Evolutionary conservation across 2,797 vertebrate genomes (phyloP), one percentile per base, ranked within the genome.

Genomic region (Periparus ater): DNA sequence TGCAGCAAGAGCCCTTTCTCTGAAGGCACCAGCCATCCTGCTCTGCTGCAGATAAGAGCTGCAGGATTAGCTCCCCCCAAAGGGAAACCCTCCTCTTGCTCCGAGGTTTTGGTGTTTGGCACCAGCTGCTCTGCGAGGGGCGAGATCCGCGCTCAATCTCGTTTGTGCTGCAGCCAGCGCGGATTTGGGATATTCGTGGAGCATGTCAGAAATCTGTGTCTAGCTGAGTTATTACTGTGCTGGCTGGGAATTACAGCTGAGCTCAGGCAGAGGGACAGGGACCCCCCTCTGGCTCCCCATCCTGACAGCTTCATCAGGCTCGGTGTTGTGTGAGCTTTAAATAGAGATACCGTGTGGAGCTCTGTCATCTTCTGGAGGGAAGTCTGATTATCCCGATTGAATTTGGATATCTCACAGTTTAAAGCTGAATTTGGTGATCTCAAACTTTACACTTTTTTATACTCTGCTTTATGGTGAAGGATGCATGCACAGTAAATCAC

Each of bases 61-160:
- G 76, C 3, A 30, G 75, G 76, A 95, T 88, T 17, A 74, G n/a
- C 34, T 34, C 7, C 12, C 45, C 12, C 50, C 4, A 2, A 5
- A 51, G 77, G 70, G 36, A 65, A 89, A n/a, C 20, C 32, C 61
- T 65, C 21, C 29, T 60, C 45, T 8, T 30, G 42, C 73, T 65
- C 72, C 0, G 2, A 48, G 82, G 20, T 42, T 60, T 74, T 0
- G 22, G 82, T 9, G 57, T 36, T 83, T 54, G 7, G 4, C 4
- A 25, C 50, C 84, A 74, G 68, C 93, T 25, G 84, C 86, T 42
- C 50, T 7, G 47, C 0, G 1, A 72, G 65, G 80, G 40, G 23
- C 0, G 1, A 40, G 73, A 51, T 44, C 77, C 2, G 1, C 1
- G 1, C 19, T 40, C 65, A 25, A 0, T 80, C 73, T 80, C 13